Evolutionary conservation across 2,797 vertebrate species (phyloP).

Genomic region (Ptychobarbus kaznakovi): DNA sequence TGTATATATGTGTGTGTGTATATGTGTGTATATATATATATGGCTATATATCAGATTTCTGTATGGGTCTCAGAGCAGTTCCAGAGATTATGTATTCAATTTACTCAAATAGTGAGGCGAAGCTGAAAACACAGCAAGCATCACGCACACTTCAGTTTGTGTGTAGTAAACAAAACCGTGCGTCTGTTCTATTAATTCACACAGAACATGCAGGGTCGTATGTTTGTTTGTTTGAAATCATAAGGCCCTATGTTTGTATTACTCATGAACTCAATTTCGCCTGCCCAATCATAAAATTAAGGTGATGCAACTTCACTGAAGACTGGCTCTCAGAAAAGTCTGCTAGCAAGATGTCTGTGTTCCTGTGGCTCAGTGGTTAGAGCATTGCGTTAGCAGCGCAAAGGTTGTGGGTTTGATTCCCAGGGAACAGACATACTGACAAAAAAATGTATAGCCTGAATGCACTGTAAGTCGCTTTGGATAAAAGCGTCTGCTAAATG

Average conservation of each 20-base stretch:
- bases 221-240: neutral
- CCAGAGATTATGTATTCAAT: neutral
- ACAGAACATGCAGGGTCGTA: too few species aligned
- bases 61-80: neutral
- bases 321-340: neutral
- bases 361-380: too few species aligned
- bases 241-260: neutral
- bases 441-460: too few species aligned
- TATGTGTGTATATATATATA: neutral
- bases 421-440: too few species aligned
- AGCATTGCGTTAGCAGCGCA: too few species aligned
- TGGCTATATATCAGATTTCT: neutral
- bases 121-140: neutral
- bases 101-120: neutral
- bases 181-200: neutral
- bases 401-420: too few species aligned
- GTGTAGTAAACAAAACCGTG: neutral
- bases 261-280: neutral
- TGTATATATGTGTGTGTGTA: neutral
- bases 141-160: neutral
- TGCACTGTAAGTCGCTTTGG: too few species aligned
- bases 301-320: neutral
- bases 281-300: neutral
- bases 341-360: conserved; percentile 17
- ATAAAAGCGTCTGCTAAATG: too few species aligned